Evolutionary conservation across 2,113 vertebrate species (phyloP), one percentile per base, ranked within the genome.

Genomic region (Microcebus lehilahytsara): DNA sequence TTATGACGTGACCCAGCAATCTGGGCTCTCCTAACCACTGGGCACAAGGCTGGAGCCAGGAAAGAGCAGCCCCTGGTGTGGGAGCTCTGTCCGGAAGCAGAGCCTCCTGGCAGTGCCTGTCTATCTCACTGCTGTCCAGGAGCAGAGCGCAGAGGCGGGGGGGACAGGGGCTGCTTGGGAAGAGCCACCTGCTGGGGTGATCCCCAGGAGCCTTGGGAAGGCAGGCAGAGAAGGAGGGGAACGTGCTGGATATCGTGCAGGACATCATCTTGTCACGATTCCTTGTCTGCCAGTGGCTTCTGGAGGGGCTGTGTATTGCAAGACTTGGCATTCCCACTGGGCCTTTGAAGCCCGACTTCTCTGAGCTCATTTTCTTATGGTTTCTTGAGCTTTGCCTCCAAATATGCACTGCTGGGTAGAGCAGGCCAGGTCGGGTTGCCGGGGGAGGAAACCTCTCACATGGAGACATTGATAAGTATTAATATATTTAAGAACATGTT

Each of bases 1-100:
- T 78, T 77, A 81, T 30, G 8, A 95, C 78, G 78, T 58, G 92
- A 91, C 84, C 95, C 60, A 25, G 79, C 78, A 88, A 56, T 80
- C 71, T 77, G 40, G 66, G 78, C 67, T 86, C 46, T 95, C 37
- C 91, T 84, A 53, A 71, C 2, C 0, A 0, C 22, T 5, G 0
- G 13, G 42, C 20, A 5, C 42, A 42, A 30, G 90, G 5, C 74
- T 92, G 22, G 23, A 69, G 75, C 51, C 66, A 13, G 40, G 62
- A 66, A 46, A 46, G 8, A 46, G 84, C 51, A 86, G 81, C 60
- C n/a, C 19, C 58, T 23, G 34, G 5, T 8, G 27, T 22, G 23
- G 12, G 13, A 25, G 72, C 80, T 66, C 12, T 11, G 27, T 2
- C 40, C 13, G 5, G 22, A 75, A 74, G 10, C 10, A 27, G n/a